These are phyloP conservation scores for Eulemur macaco DNA, from an alignment of 2,113 vertebrate species.

Conservation along the genomic window DNA sequence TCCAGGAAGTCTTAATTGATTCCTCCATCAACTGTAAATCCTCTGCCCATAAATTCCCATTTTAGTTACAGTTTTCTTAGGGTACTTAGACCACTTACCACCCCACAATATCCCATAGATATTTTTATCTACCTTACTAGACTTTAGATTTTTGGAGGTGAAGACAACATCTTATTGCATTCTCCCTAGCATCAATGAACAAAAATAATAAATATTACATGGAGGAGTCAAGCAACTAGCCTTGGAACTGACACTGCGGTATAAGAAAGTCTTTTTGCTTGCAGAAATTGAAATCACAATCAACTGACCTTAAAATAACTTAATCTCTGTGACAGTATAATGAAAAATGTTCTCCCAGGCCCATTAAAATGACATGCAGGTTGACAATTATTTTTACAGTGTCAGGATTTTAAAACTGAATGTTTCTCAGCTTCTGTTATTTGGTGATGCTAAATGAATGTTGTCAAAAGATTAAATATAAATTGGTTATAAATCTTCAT, in stretches of 20 bases:
- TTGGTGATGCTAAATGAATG: slow-evolving; percentile 61
- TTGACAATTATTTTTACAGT: slow-evolving; percentile 54
- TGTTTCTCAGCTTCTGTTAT: slow-evolving; percentile 58
- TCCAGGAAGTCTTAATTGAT: not conserved
- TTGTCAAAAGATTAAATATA: slow-evolving; percentile 76
- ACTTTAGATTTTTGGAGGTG: not conserved
- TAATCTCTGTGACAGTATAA: slow-evolving; percentile 43
- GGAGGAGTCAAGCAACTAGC: not conserved
- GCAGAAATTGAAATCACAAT: slow-evolving; percentile 11
- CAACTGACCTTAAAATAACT: slow-evolving; percentile 44
- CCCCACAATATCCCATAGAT: not conserved
- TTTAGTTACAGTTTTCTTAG: not conserved
- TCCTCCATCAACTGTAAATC: not conserved
- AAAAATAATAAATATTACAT: not conserved
- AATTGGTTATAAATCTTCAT: slow-evolving; percentile 72
- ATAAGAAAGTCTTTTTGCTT: not conserved
- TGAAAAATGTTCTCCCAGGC: slow-evolving; percentile 8
- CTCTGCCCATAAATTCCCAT: not conserved
- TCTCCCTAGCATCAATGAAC: not conserved
- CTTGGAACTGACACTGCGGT: not conserved
- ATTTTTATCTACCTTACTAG: not conserved
- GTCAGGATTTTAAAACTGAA: slow-evolving; percentile 48
- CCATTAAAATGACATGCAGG: slow-evolving; percentile 46
- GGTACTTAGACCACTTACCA: not conserved
- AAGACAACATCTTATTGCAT: not conserved